A percentile compares a stretch with the other conserved stretches of the same genome.
Evolutionary conservation across 2,888 invertebrate species (phyloP).

Genomic region (Bhutanitis thaidina): DNA sequence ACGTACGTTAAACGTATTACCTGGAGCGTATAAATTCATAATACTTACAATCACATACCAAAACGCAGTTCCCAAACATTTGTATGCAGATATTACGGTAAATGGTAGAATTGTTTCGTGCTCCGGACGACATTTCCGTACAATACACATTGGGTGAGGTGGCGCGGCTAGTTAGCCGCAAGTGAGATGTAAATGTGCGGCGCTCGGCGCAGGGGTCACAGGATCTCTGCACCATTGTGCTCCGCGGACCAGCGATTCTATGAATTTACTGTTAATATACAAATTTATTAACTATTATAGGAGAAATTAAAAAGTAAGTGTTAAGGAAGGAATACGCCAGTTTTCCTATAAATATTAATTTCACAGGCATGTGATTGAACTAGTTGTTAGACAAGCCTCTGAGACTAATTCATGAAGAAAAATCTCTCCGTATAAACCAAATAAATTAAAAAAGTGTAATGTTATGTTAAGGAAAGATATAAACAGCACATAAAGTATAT

Average conservation of each 20-base stretch:
- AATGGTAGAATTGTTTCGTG: slow-evolving; percentile 68
- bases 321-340: too few species aligned
- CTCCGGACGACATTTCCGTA: slow-evolving; percentile 65
- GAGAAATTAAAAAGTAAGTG: too few species aligned
- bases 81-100: slow-evolving; percentile 68
- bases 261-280: not conserved
- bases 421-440: too few species aligned
- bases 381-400: too few species aligned
- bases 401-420: too few species aligned
- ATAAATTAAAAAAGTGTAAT: too few species aligned
- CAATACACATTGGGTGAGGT: slow-evolving; percentile 60
- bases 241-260: not conserved
- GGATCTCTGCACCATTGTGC: slow-evolving; percentile 46
- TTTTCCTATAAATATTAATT: too few species aligned
- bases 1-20: slow-evolving; percentile 20
- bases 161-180: slow-evolving; percentile 52
- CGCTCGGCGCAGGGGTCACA: slow-evolving; percentile 37
- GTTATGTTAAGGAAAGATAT: too few species aligned
- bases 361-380: too few species aligned
- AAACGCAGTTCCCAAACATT: slow-evolving; percentile 58
- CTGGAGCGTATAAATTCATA: slow-evolving; percentile 16
- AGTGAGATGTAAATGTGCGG: slow-evolving; percentile 47
- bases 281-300: too few species aligned
- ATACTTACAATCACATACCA: slow-evolving; percentile 35
- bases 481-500: too few species aligned